Base-by-base conservation (phyloP, 30 jellyfish, hydroid and myxozoan genomes). In the Turritopsis dohrnii region DNA sequence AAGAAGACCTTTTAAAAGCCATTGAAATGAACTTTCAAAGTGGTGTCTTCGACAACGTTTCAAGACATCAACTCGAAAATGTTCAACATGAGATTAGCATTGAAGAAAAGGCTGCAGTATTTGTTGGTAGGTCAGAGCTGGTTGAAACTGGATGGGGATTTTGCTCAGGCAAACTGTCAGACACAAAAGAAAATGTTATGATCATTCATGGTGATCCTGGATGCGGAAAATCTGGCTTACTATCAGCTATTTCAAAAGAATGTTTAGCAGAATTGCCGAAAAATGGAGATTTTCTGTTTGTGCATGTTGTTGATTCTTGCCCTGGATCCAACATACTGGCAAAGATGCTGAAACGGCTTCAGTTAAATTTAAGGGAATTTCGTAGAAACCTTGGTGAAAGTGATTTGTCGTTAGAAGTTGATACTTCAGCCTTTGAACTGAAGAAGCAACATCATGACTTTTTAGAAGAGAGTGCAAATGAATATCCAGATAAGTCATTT, bases 401-500 rank as follows among this genome's bases (percentile, higher is more conserved):
- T 22, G 30, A 66, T 3, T 66, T 66, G 17, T 17, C 17, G 5
- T n/a, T 8, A 66, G 76, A 66, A 66, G 7, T 7, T 17, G 8
- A 22, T 7, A 17, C 29, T n/a, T n/a, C 28, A 3, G 16, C 76
- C 17, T 3, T 5, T n/a, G 76, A 66, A 17, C 76, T 66, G 76
- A 66, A 66, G 17, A 22, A 66, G 30, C 16, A 3, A 66, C 76
- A 66, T 66, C 76, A 66, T 25, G 76, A 66, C 7, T 66, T 66
- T 66, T 25, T 66, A 8, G 30, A n/a, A 22, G 76, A 66, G 17
- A 66, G 76, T 66, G 76, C 76, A 25, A 66, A 66, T 17, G 8
- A 66, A 66, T 66, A 66, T 66, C 76, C 76, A 66, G 30, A 66
- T n/a, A 66, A 66, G 30, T 66, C 17, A 66, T 66, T 66, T 66